Conservation (phyloP, 2,888 invertebrate species). For the Drosophila limbata region DNA sequence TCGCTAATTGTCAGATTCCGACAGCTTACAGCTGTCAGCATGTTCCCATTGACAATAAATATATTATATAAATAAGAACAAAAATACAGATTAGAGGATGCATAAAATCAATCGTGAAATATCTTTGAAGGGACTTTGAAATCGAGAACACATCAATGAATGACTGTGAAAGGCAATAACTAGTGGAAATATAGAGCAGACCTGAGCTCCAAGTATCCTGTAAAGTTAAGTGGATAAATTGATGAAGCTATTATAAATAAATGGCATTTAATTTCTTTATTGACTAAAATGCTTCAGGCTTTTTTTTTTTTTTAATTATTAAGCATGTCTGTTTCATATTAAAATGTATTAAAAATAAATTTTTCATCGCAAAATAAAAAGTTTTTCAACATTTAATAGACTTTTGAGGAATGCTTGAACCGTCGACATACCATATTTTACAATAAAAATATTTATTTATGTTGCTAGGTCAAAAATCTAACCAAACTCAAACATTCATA, state of each 20-base stretch:
- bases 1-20: slow-evolving; percentile 35
- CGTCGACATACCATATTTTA: no score
- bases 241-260: background rate
- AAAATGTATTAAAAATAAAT: background rate
- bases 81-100: background rate
- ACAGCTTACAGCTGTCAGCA: slow-evolving; percentile 13
- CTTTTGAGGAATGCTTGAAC: no score
- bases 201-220: background rate
- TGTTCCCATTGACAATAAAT: background rate
- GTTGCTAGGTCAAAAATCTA: no score
- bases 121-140: background rate
- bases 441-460: no score
- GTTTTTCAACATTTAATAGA: no score
- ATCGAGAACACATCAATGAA: slow-evolving; percentile 10
- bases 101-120: slow-evolving; percentile 2
- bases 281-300: background rate
- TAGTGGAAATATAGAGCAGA: background rate
- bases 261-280: background rate
- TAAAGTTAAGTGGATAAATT: background rate
- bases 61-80: background rate
- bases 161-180: slow-evolving; percentile 2
- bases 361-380: no score
- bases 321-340: background rate
- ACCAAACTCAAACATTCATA: no score
- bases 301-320: background rate